Evolutionary conservation across 2,797 vertebrate genomes (phyloP), one percentile per base, ranked within the genome.

Genomic region (Coregonus ussuriensis): DNA sequence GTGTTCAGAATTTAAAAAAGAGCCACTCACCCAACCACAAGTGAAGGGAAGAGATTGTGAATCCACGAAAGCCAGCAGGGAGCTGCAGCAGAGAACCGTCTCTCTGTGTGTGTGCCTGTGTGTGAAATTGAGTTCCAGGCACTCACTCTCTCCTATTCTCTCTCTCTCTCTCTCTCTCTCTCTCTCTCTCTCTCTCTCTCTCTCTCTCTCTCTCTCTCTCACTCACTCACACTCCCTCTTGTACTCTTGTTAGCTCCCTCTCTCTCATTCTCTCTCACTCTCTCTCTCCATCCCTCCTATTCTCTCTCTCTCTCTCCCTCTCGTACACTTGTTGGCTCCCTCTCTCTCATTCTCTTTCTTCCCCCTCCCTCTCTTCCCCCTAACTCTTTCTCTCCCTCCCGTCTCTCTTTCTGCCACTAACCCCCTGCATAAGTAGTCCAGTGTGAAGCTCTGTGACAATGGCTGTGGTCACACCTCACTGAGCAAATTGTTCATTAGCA

Each of bases 401-500:
- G n/a, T 85, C 52, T 15, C 59, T 35, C 52, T 71, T 41, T 21
- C 81, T 11, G n/a, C 73, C 52, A 25, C 54, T 52, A 54, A 52
- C 52, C 51, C 73, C 83, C 87, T 91, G 88, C 89, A 91, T 93
- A 88, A 88, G 81, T 89, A 76, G 84, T 88, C 86, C 87, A 81
- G 85, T 79, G 80, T 84, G 84, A 75, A 82, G 85, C 84, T 91
- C 87, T 79, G 73, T 89, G 86, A 94, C 92, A 92, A 90, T 91
- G 87, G 86, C 84, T 71, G 79, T 84, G 89, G 91, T 92, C 89
- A 92, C 92, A 93, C 91, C 88, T 94, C 93, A 80, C 80, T 81
- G 89, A 86, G 85, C 92, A 91, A 89, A 93, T 93, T 93, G 91
- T 94, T 94, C 85, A 88, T 89, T 79, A 90, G 83, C 14, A 62